Evolutionary conservation across 2,888 invertebrate genomes (phyloP).

Genomic region (Andrena dorsata): DNA sequence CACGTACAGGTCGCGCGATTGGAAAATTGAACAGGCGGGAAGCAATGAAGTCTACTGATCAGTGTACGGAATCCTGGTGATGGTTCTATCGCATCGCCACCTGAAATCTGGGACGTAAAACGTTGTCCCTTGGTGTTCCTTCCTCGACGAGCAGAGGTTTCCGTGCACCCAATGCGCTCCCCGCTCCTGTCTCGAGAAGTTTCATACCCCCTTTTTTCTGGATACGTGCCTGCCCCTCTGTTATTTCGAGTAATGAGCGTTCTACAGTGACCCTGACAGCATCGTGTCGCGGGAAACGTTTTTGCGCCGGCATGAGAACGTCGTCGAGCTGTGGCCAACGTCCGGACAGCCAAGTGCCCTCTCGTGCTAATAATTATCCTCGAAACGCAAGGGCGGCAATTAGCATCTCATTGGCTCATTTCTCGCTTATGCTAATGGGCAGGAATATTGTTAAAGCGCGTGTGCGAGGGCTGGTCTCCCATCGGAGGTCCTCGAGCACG

Average conservation of each 20-base stretch:
- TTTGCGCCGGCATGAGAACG: constrained; percentile 34
- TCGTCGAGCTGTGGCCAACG: constrained; percentile 41
- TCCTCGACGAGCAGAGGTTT: no score
- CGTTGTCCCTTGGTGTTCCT: no score
- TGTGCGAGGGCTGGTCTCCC: constrained; percentile 67
- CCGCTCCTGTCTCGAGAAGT: no score
- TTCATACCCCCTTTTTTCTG: background rate
- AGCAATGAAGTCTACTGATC: no score
- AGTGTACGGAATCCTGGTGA: no score
- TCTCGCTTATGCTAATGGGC: constrained; percentile 80
- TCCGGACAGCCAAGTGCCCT: constrained; percentile 51
- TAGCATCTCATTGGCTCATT: constrained; percentile 84
- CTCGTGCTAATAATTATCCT: constrained; percentile 78
- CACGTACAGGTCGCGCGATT: no score
- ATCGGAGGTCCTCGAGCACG: constrained; percentile 24
- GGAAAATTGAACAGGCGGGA: no score
- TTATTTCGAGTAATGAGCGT: constrained; percentile 3
- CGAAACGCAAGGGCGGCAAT: constrained; percentile 80
- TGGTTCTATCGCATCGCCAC: no score
- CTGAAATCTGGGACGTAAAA: no score
- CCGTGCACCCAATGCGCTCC: no score
- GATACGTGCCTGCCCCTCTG: background rate
- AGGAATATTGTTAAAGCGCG: constrained; percentile 79
- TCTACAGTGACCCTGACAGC: constrained; percentile 8
- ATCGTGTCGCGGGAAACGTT: constrained; percentile 12